These are phyloP conservation scores for Cuculus canorus DNA, from an alignment of 2,797 vertebrate species.

Conservation along the genomic window DNA sequence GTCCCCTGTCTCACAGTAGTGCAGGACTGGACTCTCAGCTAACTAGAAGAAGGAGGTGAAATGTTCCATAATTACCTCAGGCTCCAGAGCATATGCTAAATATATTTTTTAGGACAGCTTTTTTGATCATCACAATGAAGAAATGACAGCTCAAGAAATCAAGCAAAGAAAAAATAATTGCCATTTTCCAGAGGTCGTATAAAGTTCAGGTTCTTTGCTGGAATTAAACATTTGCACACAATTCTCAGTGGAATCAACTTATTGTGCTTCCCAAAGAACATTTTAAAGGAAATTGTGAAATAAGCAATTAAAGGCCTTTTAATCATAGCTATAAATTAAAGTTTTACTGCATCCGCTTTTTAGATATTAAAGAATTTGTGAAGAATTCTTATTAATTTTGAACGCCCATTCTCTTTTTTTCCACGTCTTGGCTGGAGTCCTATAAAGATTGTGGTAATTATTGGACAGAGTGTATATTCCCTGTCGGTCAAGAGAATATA, in stretches of 20 bases:
- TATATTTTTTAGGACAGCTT: neutral
- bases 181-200: neutral
- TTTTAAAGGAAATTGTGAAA: constrained; percentile 47
- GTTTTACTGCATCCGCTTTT: neutral
- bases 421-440: neutral
- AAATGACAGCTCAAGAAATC: constrained; percentile 9
- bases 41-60: neutral
- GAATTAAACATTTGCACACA: constrained; percentile 42
- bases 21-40: neutral
- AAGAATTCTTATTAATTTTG: neutral
- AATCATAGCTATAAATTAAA: constrained; percentile 24
- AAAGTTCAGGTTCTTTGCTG: constrained; percentile 27
- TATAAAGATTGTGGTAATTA: neutral
- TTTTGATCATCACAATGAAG: neutral
- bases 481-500: neutral
- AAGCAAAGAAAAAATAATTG: constrained; percentile 22
- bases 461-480: neutral
- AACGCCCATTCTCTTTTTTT: neutral
- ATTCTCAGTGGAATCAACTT: constrained; percentile 14
- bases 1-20: neutral
- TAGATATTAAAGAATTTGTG: neutral
- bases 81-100: neutral
- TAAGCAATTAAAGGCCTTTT: constrained; percentile 29
- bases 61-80: neutral
- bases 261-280: constrained; percentile 1